Percentiles rank a stretch among this genome's conserved stretches.
Evolutionary conservation across 2,888 invertebrate genomes (phyloP).

Genomic region (Hedya salicella): DNA sequence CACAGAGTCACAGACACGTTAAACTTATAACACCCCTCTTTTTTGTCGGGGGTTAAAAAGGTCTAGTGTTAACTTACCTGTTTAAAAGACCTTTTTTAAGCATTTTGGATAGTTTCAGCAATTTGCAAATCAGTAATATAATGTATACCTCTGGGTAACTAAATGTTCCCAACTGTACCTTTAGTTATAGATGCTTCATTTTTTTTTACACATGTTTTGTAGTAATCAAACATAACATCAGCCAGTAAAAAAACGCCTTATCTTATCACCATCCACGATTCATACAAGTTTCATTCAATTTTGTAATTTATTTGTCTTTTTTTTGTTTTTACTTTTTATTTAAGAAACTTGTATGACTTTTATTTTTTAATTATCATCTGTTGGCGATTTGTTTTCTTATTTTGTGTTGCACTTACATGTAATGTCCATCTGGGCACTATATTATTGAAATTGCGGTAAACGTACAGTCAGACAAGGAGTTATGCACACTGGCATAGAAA

Average conservation of each 20-base stretch:
- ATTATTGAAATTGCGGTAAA: neutral
- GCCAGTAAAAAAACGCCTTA: slow-evolving; percentile 4
- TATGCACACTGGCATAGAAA: too few relatives aligned
- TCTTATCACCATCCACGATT: slow-evolving; percentile 52
- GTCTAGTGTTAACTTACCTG: too few relatives aligned
- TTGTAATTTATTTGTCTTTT: slow-evolving; percentile 36
- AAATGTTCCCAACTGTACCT: neutral
- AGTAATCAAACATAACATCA: neutral
- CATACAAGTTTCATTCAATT: slow-evolving; percentile 54
- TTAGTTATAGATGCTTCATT: slow-evolving; percentile 9
- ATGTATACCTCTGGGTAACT: too few relatives aligned
- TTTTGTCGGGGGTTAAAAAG: too few relatives aligned
- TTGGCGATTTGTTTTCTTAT: slow-evolving; percentile 9
- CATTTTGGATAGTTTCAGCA: too few relatives aligned
- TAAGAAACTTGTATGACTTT: slow-evolving; percentile 57
- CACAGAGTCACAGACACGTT: too few relatives aligned
- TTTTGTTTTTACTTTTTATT: slow-evolving; percentile 20
- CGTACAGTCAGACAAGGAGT: too few relatives aligned
- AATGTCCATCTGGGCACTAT: neutral
- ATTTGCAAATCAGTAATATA: too few relatives aligned
- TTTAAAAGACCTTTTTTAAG: too few relatives aligned
- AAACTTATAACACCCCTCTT: too few relatives aligned
- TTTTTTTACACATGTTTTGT: slow-evolving; percentile 9
- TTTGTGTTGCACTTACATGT: neutral
- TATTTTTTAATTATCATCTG: slow-evolving; percentile 46